Percentiles rank a stretch among this genome's conserved stretches.
These are phyloP conservation scores for Macropus fuliginosus DNA, from an alignment of 2,797 vertebrate species.

Conservation along the genomic window DNA sequence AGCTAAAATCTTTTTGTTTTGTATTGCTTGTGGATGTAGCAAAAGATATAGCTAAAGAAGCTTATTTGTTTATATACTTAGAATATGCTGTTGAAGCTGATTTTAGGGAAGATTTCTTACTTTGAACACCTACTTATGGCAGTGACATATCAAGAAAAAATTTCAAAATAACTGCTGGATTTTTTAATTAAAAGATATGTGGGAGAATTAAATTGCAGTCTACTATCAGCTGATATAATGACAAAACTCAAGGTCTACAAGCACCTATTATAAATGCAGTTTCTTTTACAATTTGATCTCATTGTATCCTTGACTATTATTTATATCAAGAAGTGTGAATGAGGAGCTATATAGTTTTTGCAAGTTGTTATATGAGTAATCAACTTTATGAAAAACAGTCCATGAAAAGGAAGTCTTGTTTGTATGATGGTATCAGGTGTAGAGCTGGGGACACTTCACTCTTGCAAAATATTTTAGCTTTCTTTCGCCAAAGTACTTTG, in stretches of 20 bases:
- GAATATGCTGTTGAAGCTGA: neutral
- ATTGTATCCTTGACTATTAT: neutral
- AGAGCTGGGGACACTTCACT: neutral
- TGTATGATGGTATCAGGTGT: neutral
- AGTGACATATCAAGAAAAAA: neutral
- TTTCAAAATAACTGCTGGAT: neutral
- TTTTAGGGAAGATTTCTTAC: neutral
- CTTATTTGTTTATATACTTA: neutral
- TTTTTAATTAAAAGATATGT: neutral
- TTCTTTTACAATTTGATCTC: neutral
- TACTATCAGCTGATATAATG: neutral
- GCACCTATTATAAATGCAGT: neutral
- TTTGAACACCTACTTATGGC: neutral
- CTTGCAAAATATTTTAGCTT: neutral
- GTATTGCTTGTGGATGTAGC: neutral
- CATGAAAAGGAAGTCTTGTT: neutral
- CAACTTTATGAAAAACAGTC: neutral
- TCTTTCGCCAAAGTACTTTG: neutral
- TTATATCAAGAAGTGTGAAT: neutral
- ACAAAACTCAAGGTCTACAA: neutral
- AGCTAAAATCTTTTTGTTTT: neutral
- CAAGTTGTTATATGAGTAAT: neutral
- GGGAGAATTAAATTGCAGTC: neutral
- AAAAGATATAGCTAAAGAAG: neutral
- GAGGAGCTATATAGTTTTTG: neutral